Percentiles rank a stretch among this genome's conserved stretches.
These are phyloP conservation scores for Crypturellus tataupa DNA, from an alignment of 2,797 vertebrate species.

Conservation along the genomic window DNA sequence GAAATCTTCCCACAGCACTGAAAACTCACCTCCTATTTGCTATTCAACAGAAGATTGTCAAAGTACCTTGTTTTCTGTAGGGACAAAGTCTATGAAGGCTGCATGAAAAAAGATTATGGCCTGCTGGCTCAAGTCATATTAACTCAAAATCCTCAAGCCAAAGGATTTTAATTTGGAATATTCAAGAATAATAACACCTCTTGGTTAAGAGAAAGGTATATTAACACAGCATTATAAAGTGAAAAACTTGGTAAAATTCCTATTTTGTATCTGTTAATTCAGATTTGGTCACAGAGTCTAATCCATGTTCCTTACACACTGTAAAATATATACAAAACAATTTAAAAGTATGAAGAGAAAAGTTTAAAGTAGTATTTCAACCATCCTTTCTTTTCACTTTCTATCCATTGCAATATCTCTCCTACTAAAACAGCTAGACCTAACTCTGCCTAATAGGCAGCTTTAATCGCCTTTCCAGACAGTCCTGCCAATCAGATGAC, in stretches of 20 bases:
- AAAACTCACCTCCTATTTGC: not conserved
- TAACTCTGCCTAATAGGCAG: not conserved
- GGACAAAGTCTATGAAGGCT: not conserved
- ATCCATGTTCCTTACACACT: not conserved
- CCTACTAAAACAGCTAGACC: not conserved
- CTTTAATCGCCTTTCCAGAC: not conserved
- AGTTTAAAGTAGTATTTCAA: not conserved
- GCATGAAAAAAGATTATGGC: not conserved
- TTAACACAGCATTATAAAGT: not conserved
- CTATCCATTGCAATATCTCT: not conserved
- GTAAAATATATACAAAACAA: not conserved
- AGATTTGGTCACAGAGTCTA: not conserved
- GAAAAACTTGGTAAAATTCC: not conserved
- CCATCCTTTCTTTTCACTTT: not conserved
- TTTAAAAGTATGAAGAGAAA: not conserved
- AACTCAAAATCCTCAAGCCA: not conserved
- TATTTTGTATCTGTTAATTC: not conserved
- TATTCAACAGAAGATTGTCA: not conserved
- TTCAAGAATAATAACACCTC: not conserved
- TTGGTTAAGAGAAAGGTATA: not conserved
- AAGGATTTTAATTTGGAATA: not conserved
- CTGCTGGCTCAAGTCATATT: not conserved
- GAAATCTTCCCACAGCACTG: not conserved
- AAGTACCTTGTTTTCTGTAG: not conserved
- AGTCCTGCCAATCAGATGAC: not conserved